These are phyloP conservation scores for Steinernema carpocapsae DNA, from an alignment of 2,888 invertebrate genomes.

Conservation along the genomic window DNA sequence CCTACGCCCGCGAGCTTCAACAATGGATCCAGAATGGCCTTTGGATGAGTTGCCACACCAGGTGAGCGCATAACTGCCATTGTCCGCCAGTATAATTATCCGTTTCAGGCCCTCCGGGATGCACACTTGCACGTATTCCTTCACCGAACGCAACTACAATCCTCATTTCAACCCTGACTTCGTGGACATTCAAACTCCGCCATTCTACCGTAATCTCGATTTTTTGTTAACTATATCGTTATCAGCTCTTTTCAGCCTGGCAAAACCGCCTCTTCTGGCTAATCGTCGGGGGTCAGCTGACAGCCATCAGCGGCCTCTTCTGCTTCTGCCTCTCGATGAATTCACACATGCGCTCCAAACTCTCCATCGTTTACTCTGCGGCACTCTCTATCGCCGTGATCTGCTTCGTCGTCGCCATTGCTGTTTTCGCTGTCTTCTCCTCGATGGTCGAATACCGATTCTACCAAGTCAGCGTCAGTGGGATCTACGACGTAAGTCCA, in stretches of 20 bases:
- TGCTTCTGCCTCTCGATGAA: constrained; percentile 56
- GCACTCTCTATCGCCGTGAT: constrained; percentile 37
- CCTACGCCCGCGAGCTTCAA: constrained; percentile 42
- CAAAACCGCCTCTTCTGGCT: constrained; percentile 62
- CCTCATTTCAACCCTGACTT: constrained; percentile 64
- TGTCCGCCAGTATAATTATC: background rate
- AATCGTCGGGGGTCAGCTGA: constrained; percentile 58
- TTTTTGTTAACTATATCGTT: background rate
- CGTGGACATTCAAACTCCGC: constrained; percentile 61
- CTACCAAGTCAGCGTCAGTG: constrained; percentile 66
- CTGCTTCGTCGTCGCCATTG: constrained; percentile 45
- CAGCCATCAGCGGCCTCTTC: constrained; percentile 58
- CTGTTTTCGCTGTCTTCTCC: constrained; percentile 60
- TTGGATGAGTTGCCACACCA: constrained; percentile 19
- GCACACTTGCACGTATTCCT: constrained; percentile 68
- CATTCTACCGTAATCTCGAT: constrained; percentile 58
- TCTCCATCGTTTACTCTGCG: constrained; percentile 16
- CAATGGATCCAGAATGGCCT: constrained; percentile 44
- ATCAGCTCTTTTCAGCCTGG: constrained; percentile 57
- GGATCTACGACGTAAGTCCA: constrained; percentile 63
- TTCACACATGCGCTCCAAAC: constrained; percentile 1
- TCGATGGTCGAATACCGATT: constrained; percentile 68
- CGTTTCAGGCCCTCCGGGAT: constrained; percentile 60
- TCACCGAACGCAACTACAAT: constrained; percentile 51
- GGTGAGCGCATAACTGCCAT: background rate